These are phyloP conservation scores for Scomber colias DNA, from an alignment of 2,113 vertebrate genomes.

Conservation along the genomic window DNA sequence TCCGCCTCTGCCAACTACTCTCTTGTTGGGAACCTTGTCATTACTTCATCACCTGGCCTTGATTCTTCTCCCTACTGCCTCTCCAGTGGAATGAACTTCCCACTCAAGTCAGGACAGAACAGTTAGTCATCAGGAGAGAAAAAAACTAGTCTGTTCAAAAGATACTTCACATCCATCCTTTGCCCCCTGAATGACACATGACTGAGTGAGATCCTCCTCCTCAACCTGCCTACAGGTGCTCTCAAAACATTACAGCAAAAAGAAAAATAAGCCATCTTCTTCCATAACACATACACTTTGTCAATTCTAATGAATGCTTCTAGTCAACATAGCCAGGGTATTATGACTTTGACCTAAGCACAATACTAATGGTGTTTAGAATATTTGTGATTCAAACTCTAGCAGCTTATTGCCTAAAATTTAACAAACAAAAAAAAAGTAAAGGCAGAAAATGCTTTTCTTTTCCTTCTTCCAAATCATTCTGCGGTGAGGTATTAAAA, in stretches of 20 bases:
- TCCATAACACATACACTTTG: not conserved
- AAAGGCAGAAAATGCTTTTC: not conserved
- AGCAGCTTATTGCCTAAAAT: not conserved
- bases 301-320: slow-evolving; percentile 9
- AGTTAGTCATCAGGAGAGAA: slow-evolving; percentile 53
- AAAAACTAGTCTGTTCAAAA: slow-evolving; percentile 57
- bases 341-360: not conserved
- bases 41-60: slow-evolving; percentile 61
- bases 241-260: slow-evolving; percentile 28
- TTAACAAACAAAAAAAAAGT: not conserved
- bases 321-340: slow-evolving; percentile 4
- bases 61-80: slow-evolving; percentile 38
- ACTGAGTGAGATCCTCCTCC: slow-evolving; percentile 35
- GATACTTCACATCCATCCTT: slow-evolving; percentile 13
- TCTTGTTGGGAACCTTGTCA: slow-evolving; percentile 51
- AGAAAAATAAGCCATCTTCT: not conserved
- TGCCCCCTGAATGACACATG: slow-evolving; percentile 27
- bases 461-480: not conserved
- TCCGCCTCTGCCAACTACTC: slow-evolving; percentile 18
- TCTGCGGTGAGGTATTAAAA: not conserved
- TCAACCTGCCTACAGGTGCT: slow-evolving; percentile 48
- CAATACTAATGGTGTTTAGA: slow-evolving; percentile 7
- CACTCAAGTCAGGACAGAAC: slow-evolving; percentile 59
- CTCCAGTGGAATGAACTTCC: slow-evolving; percentile 56
- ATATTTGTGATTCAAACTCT: not conserved